Percentiles rank a stretch among this genome's conserved stretches.
These are phyloP conservation scores for Hiodon alosoides DNA, from an alignment of 2,113 vertebrate species.

Conservation along the genomic window DNA sequence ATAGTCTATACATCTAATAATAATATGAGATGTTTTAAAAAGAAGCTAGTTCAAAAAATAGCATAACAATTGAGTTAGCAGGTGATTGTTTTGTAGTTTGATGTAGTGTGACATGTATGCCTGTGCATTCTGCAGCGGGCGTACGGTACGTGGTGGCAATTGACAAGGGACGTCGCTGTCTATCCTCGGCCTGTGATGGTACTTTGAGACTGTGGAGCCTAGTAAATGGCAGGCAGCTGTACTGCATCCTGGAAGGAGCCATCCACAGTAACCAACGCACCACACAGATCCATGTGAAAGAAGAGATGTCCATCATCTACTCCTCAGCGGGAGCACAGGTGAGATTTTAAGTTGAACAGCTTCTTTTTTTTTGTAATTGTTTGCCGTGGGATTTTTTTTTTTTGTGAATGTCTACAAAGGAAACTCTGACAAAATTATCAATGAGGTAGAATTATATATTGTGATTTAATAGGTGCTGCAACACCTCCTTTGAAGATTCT, in stretches of 20 bases:
- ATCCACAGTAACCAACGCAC: constrained; percentile 36
- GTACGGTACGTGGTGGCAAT: constrained; percentile 54
- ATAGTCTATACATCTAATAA: neutral
- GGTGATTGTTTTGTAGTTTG: neutral
- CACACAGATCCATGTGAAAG: constrained; percentile 51
- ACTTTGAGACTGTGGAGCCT: constrained; percentile 64
- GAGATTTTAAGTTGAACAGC: neutral
- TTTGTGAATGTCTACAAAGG: too few species aligned
- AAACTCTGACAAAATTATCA: too few species aligned
- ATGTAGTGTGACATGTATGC: neutral
- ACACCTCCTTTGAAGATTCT: neutral
- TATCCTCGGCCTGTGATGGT: constrained; percentile 64
- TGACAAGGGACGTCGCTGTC: constrained; percentile 45
- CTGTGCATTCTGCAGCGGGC: constrained; percentile 45
- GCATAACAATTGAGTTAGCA: neutral
- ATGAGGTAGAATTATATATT: too few species aligned
- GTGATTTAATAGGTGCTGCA: too few species aligned
- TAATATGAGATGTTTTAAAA: neutral
- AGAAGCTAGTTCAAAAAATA: neutral
- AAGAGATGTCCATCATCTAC: constrained; percentile 46
- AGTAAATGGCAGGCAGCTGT: constrained; percentile 54
- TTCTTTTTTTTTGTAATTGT: neutral
- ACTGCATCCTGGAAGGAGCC: constrained; percentile 44
- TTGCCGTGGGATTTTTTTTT: too few species aligned
- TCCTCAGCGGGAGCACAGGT: constrained; percentile 60